phyloP scores from a whole-genome alignment of 2,888 invertebrate genomes.

The Tinea pellionella region DNA sequence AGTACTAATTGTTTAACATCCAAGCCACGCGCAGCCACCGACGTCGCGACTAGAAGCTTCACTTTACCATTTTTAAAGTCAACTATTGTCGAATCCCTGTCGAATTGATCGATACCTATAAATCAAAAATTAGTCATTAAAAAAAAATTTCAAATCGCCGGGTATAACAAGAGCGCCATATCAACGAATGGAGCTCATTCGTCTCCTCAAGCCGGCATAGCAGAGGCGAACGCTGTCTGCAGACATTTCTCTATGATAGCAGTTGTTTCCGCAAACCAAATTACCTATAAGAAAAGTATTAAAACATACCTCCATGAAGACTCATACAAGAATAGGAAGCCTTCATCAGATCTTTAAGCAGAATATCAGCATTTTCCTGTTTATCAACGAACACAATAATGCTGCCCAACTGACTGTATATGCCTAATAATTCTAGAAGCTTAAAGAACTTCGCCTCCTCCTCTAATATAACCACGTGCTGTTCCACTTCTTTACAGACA shows the following conservation, averaged over 20 bases:
- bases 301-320: constrained; percentile 85
- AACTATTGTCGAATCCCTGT: constrained; percentile 96
- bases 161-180: too few relatives aligned
- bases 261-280: too few relatives aligned
- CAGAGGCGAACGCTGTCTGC: too few relatives aligned
- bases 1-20: constrained; percentile 98
- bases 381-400: constrained; percentile 98
- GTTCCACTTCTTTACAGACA: constrained; percentile 98
- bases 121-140: neutral
- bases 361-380: constrained; percentile 95
- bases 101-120: constrained; percentile 95
- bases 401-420: constrained; percentile 92
- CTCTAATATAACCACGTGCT: constrained; percentile 91
- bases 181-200: too few relatives aligned
- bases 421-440: constrained; percentile 94
- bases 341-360: constrained; percentile 94
- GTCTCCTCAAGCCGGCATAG: too few relatives aligned
- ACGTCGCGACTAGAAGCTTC: constrained; percentile 94
- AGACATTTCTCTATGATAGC: too few relatives aligned
- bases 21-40: constrained; percentile 97
- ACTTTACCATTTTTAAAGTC: constrained; percentile 97
- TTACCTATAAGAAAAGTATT: neutral
- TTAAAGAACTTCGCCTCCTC: constrained; percentile 99
- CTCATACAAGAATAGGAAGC: constrained; percentile 97
- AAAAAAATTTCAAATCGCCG: neutral